phyloP scores from a whole-genome alignment of 2,797 vertebrate genomes.

The Propithecus perrieri region DNA sequence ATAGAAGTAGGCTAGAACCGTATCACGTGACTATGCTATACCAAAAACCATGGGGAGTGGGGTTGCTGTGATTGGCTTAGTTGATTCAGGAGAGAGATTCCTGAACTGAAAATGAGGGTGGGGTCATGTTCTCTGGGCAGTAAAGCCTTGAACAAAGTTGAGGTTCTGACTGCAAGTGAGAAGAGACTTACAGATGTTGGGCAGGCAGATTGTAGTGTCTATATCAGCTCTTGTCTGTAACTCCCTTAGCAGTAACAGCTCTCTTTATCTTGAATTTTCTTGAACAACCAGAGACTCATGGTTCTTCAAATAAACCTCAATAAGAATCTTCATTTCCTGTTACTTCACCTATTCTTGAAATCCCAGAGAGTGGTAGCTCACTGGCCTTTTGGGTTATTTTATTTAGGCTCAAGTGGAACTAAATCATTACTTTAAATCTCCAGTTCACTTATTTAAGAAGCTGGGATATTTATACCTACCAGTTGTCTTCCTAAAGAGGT shows the following conservation, averaged over 20 bases:
- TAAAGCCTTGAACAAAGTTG: neutral
- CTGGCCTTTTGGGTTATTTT: neutral
- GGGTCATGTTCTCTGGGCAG: neutral
- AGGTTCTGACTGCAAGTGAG: neutral
- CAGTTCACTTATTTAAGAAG: neutral
- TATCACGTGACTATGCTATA: neutral
- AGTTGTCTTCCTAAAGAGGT: neutral
- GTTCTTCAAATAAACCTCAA: neutral
- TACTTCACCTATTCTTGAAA: neutral
- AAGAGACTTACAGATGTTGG: neutral
- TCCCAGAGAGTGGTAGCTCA: neutral
- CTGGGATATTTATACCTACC: neutral
- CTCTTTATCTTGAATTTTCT: neutral
- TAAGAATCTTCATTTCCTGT: neutral
- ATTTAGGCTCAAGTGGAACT: neutral
- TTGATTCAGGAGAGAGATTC: neutral
- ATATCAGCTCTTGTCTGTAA: accelerated
- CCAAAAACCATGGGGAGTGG: neutral
- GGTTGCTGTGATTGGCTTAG: neutral
- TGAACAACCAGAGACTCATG: neutral
- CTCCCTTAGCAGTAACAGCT: neutral
- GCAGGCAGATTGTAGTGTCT: neutral
- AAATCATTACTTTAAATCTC: neutral
- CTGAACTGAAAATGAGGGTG: neutral
- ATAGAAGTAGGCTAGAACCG: neutral